phyloP scores from a whole-genome alignment of 2,797 vertebrate species.

The Sebastes hubbsi region DNA sequence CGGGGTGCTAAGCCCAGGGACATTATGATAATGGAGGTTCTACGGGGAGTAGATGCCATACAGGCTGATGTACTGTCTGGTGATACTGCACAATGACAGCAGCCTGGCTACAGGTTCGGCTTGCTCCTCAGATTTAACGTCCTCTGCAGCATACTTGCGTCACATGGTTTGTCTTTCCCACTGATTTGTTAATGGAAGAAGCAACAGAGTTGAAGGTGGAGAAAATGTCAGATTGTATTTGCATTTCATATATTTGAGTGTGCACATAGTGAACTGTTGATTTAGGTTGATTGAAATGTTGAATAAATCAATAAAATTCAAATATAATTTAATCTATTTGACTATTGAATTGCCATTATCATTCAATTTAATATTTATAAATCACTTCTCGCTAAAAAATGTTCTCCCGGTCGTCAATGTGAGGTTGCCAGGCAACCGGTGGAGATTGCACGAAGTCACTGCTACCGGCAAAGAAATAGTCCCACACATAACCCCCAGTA shows the following conservation, averaged over 20 bases:
- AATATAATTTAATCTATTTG: not conserved
- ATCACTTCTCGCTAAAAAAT: not conserved
- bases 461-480: not conserved
- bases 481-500: not conserved
- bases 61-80: conserved; percentile 38
- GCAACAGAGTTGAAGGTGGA: not conserved
- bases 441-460: not conserved
- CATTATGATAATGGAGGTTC: conserved; percentile 67
- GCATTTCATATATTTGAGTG: conserved; percentile 19
- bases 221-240: conserved; percentile 23
- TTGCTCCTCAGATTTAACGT: conserved; percentile 25
- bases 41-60: conserved; percentile 36
- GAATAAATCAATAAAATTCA: conserved; percentile 26
- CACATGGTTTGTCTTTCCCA: conserved; percentile 10
- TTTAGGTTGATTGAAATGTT: conserved; percentile 31
- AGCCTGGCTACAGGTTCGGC: conserved; percentile 6
- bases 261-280: conserved; percentile 3
- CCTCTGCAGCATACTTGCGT: conserved; percentile 15
- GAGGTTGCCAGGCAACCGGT: conserved; percentile 7
- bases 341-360: conserved; percentile 18
- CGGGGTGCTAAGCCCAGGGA: conserved; percentile 49
- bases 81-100: conserved; percentile 21
- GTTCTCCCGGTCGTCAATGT: not conserved
- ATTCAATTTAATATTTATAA: conserved; percentile 44
- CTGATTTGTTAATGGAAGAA: conserved; percentile 15